phyloP scores from a whole-genome alignment of 2,888 invertebrate genomes.

The Boloria selene region DNA sequence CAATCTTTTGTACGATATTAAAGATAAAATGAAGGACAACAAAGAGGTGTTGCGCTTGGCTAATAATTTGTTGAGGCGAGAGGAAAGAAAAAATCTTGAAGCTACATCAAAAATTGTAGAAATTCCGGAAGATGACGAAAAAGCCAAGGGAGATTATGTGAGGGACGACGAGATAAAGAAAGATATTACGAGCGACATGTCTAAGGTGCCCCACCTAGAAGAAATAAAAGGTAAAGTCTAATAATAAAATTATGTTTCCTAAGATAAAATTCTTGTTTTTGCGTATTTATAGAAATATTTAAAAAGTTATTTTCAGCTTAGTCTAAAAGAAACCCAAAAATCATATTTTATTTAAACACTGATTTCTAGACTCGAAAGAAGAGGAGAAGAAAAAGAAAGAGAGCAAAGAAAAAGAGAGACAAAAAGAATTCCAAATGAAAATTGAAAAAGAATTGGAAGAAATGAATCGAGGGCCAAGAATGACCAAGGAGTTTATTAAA shows the following conservation, averaged over 20 bases:
- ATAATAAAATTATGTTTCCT: too few relatives aligned
- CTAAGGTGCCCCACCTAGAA: conserved; percentile 36
- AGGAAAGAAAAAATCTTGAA: conserved; percentile 54
- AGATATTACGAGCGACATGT: conserved; percentile 26
- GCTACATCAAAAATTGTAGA: conserved; percentile 46
- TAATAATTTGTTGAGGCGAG: conserved; percentile 64
- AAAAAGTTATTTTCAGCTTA: too few relatives aligned
- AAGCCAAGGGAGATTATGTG: conserved; percentile 62
- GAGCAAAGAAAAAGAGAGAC: conserved; percentile 55
- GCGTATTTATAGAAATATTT: too few relatives aligned
- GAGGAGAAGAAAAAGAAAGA: conserved; percentile 52
- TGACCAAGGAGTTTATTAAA: conserved; percentile 91
- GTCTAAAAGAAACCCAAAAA: not conserved
- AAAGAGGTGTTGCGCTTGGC: conserved; percentile 68
- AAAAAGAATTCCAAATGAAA: conserved; percentile 58
- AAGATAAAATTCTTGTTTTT: too few relatives aligned
- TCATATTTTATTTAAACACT: not conserved
- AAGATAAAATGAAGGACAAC: conserved; percentile 75
- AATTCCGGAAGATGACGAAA: conserved; percentile 41
- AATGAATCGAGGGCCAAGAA: conserved; percentile 70
- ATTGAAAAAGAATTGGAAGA: conserved; percentile 68
- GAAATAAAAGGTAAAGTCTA: conserved; percentile 36
- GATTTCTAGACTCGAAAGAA: conserved; percentile 35
- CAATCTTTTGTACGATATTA: conserved; percentile 64
- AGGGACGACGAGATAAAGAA: conserved; percentile 35